Evolutionary conservation across 2,888 invertebrate genomes (phyloP), one percentile per base, ranked within the genome.

Genomic region (Amphimallon solstitiale): DNA sequence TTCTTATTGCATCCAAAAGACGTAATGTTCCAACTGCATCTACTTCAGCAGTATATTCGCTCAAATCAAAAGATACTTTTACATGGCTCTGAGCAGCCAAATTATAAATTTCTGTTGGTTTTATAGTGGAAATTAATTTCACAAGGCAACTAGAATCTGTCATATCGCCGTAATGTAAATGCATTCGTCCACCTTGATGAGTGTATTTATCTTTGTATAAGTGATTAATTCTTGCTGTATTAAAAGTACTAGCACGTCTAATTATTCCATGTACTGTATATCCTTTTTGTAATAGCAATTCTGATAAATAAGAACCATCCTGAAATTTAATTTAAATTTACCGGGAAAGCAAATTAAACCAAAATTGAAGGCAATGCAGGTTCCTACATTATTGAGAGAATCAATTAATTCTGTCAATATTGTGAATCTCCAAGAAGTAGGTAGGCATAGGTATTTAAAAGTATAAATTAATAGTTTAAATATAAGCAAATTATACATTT

Each of bases 61-160:
- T 97, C 68, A 99, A 85, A 79, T 99, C 98, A 80, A 99, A 99
- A 0, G 98, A 99, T 17, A 68, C 68, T 85, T 98, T 98, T 1
- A 99, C 98, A 83, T 99, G 99, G 73, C 98, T 98, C 81, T 99
- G 98, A 0, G 99, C 99, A 0, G 97, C 99, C 70, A 99, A 86
- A 85, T 99, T 99, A 81, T 99, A 99, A 72, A 99, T 94, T 84
- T 99, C 99, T 37, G 89, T 89, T 0, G 99, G 99, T 75, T 87
- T 86, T 14, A 92, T 88, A 83, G 87, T 79, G 15, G 83, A 82
- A 62, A 97, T 93, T 34, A 96, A 89, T 84, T 94, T 95, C 19
- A 94, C 92, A 67, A 97, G 84, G 80, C 97, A 97, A 70, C 97
- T 95, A 52, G 97, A 97, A 82, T 99, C 99, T 0, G 98, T 98